phyloP scores from a whole-genome alignment of 1,140 invertebrate species.

The Wiebesia pumilae region DNA sequence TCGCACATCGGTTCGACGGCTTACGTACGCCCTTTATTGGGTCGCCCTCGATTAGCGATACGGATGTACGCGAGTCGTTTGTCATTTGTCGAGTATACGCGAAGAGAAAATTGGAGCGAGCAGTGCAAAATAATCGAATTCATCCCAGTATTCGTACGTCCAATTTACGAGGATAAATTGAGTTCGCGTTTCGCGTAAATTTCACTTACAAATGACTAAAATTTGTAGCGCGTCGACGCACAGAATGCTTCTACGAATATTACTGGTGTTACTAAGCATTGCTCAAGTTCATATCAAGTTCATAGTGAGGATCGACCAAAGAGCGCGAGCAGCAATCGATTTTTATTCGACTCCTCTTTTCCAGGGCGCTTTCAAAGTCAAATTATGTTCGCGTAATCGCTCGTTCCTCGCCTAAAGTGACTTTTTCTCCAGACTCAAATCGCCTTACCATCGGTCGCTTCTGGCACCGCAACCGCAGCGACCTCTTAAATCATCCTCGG shows the following conservation, averaged over 20 bases:
- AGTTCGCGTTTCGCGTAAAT: slow-evolving; percentile 7
- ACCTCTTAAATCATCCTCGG: slow-evolving; percentile 20
- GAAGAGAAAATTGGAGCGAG: slow-evolving; percentile 17
- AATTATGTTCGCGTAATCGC: background rate
- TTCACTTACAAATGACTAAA: background rate
- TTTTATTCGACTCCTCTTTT: background rate
- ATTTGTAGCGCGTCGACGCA: background rate
- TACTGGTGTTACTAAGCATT: too few species aligned
- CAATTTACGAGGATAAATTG: slow-evolving; percentile 26
- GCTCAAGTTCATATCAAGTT: too few species aligned
- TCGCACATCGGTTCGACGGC: too few species aligned
- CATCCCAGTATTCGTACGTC: background rate
- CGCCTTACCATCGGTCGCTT: background rate
- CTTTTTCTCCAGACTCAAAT: background rate
- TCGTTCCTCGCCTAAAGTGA: background rate
- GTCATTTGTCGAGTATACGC: slow-evolving; percentile 20
- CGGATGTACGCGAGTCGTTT: slow-evolving; percentile 42
- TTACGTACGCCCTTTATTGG: background rate
- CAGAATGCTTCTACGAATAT: too few species aligned
- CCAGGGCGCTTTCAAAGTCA: background rate
- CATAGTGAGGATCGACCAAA: background rate
- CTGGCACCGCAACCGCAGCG: background rate
- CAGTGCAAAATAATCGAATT: slow-evolving; percentile 30
- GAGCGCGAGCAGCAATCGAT: background rate
- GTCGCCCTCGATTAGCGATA: background rate